Evolutionary conservation across 2,888 invertebrate species (phyloP).

Genomic region (Baronia brevicornis): DNA sequence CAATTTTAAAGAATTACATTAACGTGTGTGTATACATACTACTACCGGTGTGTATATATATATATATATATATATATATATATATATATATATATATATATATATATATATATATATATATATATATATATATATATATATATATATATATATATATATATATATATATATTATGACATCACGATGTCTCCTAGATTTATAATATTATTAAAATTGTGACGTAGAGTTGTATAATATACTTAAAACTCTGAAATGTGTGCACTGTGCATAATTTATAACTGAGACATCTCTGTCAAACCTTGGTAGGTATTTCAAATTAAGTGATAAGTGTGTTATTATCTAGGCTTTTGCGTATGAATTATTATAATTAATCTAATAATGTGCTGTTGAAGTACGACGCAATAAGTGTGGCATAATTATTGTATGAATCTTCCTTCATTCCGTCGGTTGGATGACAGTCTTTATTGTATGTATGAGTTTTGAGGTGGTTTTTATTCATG

Average conservation of each 20-base stretch:
- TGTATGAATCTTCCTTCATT: slow-evolving; percentile 24
- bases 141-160: slow-evolving; percentile 3
- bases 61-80: too few species aligned
- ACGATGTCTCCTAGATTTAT: not conserved
- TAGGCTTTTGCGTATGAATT: slow-evolving; percentile 15
- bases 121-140: slow-evolving; percentile 1
- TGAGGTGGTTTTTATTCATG: slow-evolving; percentile 65
- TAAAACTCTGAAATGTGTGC: too few species aligned
- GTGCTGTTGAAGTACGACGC: slow-evolving; percentile 26
- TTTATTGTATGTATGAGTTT: slow-evolving; percentile 56
- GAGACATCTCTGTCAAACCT: too few species aligned
- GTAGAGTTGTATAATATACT: too few species aligned
- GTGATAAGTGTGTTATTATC: slow-evolving; percentile 10
- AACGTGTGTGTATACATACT: too few species aligned
- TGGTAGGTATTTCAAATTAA: too few species aligned
- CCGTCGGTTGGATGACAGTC: slow-evolving; percentile 55
- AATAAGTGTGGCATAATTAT: slow-evolving; percentile 47
- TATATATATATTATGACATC: slow-evolving; percentile 7
- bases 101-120: not conserved
- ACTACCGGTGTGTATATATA: too few species aligned
- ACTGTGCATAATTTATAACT: too few species aligned
- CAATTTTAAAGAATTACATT: too few species aligned
- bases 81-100: not conserved
- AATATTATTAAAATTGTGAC: too few species aligned
- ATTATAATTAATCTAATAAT: slow-evolving; percentile 13